Percentiles rank a stretch among this genome's conserved stretches.
These are phyloP conservation scores for Ctena decussata DNA, from an alignment of 2,888 invertebrate genomes.

Conservation along the genomic window DNA sequence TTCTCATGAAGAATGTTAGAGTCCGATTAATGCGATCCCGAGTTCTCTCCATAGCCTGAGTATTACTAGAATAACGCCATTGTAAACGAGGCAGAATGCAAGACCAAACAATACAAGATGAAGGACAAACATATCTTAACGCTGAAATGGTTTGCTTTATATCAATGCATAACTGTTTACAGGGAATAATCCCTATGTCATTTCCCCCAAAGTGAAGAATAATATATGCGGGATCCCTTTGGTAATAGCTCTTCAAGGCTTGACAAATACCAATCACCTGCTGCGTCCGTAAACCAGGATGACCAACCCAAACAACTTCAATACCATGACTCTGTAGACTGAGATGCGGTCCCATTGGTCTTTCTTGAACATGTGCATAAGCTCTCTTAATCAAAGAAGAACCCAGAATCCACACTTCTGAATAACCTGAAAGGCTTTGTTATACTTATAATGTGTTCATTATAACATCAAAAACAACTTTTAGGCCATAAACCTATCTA, in stretches of 20 bases:
- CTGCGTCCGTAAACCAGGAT: not conserved
- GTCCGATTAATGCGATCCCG: not conserved
- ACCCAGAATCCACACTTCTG: not conserved
- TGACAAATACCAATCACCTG: not conserved
- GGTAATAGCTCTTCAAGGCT: not conserved
- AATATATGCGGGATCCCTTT: not conserved
- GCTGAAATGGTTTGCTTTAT: not conserved
- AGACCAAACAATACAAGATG: not conserved
- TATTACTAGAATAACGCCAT: not conserved
- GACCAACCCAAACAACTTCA: not conserved
- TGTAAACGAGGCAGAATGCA: not conserved
- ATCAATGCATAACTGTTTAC: not conserved
- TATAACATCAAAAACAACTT: no score
- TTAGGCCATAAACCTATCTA: no score
- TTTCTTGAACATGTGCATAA: not conserved
- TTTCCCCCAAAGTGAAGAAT: not conserved
- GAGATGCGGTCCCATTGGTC: not conserved
- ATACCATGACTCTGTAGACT: not conserved
- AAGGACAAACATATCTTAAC: not conserved
- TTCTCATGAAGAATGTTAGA: not conserved
- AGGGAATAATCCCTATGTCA: not conserved
- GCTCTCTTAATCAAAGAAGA: not conserved
- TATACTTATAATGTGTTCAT: no score
- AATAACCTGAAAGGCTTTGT: not conserved
- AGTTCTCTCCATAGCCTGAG: not conserved